Evolutionary conservation across 2,113 vertebrate genomes (phyloP).

Genomic region (Cynoglossus semilaevis): DNA sequence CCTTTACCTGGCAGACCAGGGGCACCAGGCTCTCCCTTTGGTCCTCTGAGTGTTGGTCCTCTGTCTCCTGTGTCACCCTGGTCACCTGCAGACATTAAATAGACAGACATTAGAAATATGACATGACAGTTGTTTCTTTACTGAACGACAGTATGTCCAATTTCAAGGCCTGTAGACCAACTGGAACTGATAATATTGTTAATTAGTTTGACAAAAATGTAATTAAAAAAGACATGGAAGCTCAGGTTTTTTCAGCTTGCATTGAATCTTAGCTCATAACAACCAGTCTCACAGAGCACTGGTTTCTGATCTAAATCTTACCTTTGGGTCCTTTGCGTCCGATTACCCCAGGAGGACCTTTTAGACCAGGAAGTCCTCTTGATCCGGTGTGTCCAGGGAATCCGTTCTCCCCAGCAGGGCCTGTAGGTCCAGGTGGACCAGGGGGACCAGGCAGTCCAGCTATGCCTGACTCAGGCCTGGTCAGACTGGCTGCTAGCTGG

Average conservation of each 20-base stretch:
- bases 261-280: no score
- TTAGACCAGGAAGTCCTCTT: conserved; percentile 90
- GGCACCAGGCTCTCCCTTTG: conserved; percentile 86
- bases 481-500: conserved; percentile 91
- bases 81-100: conserved; percentile 79
- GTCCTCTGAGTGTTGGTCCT: conserved; percentile 84
- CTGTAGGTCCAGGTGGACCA: conserved; percentile 80
- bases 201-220: no score
- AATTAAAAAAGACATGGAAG: no score
- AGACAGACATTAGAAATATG: background rate
- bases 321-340: conserved; percentile 92
- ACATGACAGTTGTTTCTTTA: conserved; percentile 4
- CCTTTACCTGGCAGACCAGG: conserved; percentile 86
- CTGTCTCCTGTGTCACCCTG: conserved; percentile 89
- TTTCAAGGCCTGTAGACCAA: no score
- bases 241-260: no score
- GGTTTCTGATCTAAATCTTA: conserved; percentile 56
- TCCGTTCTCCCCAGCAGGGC: conserved; percentile 85
- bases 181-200: no score
- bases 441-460: conserved; percentile 82
- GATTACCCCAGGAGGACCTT: conserved; percentile 87
- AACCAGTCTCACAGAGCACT: no score
- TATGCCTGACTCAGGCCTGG: conserved; percentile 84
- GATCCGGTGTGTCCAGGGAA: conserved; percentile 89
- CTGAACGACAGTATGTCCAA: no score